Conservation (phyloP, 2,113 vertebrate species). For the Rhynchopsitta pachyrhyncha region DNA sequence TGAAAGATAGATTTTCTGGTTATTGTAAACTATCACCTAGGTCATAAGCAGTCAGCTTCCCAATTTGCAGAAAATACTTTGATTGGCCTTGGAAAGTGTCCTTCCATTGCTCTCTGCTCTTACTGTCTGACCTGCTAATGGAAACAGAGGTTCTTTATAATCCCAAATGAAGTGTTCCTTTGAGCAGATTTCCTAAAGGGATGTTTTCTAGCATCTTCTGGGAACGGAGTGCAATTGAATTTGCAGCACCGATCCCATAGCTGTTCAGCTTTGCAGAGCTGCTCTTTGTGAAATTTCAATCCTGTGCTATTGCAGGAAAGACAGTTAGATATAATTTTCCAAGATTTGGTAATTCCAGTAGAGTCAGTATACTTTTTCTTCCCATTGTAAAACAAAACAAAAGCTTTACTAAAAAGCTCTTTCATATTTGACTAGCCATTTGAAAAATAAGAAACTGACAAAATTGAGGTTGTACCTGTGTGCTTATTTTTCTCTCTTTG, state of each 20-base stretch:
- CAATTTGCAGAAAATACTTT: background rate
- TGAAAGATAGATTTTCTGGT: background rate
- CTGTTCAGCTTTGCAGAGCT: background rate
- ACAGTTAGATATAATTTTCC: background rate
- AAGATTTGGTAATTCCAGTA: background rate
- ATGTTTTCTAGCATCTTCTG: conserved; percentile 21
- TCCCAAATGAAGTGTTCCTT: background rate
- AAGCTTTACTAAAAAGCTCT: background rate
- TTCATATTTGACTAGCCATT: background rate
- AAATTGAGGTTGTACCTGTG: background rate
- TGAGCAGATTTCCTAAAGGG: conserved; percentile 20
- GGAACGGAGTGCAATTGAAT: background rate
- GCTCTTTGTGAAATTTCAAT: background rate
- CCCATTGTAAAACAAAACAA: background rate
- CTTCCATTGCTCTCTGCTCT: background rate
- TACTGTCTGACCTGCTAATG: background rate
- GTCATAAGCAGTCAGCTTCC: background rate
- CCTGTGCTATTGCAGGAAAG: background rate
- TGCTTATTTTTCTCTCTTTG: background rate
- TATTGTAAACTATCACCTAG: background rate
- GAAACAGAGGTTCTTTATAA: conserved; percentile 36
- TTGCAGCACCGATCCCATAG: background rate
- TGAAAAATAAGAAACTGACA: background rate
- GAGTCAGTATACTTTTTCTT: background rate
- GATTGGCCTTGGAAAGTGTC: background rate